These are phyloP conservation scores for Anser brachyrhynchus DNA, from an alignment of 2,113 vertebrate genomes.

Conservation along the genomic window DNA sequence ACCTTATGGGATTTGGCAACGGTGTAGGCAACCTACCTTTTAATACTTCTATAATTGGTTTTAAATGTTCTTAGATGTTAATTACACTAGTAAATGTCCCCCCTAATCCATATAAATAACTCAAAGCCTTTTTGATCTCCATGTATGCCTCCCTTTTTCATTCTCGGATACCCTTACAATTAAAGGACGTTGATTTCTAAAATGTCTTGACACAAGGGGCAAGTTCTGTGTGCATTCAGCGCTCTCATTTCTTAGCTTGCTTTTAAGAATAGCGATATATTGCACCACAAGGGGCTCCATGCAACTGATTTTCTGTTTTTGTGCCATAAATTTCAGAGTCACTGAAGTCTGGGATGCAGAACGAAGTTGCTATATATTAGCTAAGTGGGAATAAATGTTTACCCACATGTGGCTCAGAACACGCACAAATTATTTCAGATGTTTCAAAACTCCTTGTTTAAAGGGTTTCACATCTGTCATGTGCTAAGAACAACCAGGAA, in stretches of 20 bases:
- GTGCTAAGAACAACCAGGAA: background rate
- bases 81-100: background rate
- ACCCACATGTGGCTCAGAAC: background rate
- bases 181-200: background rate
- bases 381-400: background rate
- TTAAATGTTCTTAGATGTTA: background rate
- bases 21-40: background rate
- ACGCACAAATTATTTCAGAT: background rate
- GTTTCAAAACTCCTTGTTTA: background rate
- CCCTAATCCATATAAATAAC: background rate
- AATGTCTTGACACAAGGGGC: background rate
- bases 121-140: background rate
- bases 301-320: background rate
- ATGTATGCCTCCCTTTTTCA: accelerated
- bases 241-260: background rate
- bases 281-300: background rate
- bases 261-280: background rate
- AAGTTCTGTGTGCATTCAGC: background rate
- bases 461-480: background rate
- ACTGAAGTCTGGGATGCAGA: background rate
- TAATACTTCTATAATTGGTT: background rate
- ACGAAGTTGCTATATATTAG: background rate
- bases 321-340: background rate
- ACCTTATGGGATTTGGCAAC: background rate
- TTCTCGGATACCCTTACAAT: background rate